Conservation (phyloP, 53 echinoderm and acorn worm species). For the Astropecten irregularis region DNA sequence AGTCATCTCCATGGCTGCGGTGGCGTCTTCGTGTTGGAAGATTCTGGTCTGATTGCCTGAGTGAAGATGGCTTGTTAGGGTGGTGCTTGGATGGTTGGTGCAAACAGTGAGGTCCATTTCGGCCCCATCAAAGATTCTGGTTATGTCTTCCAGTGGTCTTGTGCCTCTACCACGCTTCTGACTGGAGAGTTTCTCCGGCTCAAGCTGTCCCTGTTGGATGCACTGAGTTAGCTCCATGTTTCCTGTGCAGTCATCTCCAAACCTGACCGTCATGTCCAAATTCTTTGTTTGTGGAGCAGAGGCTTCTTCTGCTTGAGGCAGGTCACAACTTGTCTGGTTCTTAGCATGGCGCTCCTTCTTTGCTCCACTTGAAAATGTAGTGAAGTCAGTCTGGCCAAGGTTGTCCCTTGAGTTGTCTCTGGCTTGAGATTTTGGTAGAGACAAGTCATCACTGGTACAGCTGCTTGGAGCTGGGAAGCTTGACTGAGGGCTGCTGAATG, state of each 20-base stretch:
- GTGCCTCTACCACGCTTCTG: not conserved
- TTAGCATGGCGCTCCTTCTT: not conserved
- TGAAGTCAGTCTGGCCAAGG: not conserved
- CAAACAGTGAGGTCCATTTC: conserved; percentile 37
- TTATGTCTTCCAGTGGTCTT: conserved; percentile 23
- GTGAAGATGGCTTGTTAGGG: not conserved
- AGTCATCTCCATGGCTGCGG: not conserved
- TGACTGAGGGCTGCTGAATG: no score
- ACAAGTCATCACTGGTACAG: no score
- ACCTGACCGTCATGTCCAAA: conserved; percentile 11
- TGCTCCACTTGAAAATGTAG: not conserved
- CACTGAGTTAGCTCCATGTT: conserved; percentile 66
- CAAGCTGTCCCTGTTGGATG: conserved; percentile 7
- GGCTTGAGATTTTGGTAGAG: not conserved
- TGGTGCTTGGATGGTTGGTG: not conserved
- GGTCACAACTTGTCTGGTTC: conserved; percentile 2
- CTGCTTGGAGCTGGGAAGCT: not conserved
- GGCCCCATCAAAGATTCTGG: conserved; percentile 4
- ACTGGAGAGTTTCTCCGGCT: not conserved
- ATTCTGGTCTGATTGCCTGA: conserved; percentile 33
- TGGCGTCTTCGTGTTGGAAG: conserved; percentile 17
- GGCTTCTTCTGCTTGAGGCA: not conserved
- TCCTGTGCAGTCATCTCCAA: conserved; percentile 14
- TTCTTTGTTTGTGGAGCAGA: not conserved
- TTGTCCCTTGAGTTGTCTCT: not conserved